Evolutionary conservation across 2,888 invertebrate genomes (phyloP).

Genomic region (Aphodius granarius): DNA sequence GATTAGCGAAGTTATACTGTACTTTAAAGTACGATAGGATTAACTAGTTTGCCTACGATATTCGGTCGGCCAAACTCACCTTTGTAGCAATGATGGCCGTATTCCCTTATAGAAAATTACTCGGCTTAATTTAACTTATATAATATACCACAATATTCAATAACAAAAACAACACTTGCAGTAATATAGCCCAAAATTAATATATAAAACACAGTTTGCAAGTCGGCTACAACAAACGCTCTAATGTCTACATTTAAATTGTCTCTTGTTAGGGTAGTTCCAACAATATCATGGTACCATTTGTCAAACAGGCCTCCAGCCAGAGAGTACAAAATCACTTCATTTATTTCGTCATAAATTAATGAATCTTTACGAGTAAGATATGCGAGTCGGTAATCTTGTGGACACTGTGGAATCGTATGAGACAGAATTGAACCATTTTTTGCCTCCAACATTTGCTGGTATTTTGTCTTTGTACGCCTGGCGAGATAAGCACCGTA

Average conservation of each 20-base stretch:
- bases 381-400: constrained; percentile 50
- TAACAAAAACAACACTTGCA: neutral
- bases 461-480: constrained; percentile 19
- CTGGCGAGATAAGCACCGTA: constrained; percentile 35
- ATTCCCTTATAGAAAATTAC: no score
- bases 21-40: no score
- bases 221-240: constrained; percentile 46
- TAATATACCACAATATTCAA: neutral
- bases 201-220: constrained; percentile 51
- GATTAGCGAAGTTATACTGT: no score
- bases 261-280: constrained; percentile 34
- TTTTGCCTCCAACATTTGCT: constrained; percentile 33
- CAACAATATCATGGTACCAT: constrained; percentile 47
- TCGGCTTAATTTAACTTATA: no score
- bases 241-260: constrained; percentile 39
- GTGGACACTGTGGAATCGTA: constrained; percentile 51
- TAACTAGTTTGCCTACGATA: no score
- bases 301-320: constrained; percentile 47
- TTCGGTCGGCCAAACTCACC: no score
- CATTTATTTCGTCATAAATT: constrained; percentile 43
- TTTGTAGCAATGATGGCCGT: no score
- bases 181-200: constrained; percentile 41
- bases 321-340: constrained; percentile 43
- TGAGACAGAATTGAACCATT: constrained; percentile 45
- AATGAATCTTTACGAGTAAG: constrained; percentile 46